A percentile compares a stretch with the other conserved stretches of the same genome.
Conservation (phyloP, 2,113 vertebrate genomes). For the Callipepla squamata region DNA sequence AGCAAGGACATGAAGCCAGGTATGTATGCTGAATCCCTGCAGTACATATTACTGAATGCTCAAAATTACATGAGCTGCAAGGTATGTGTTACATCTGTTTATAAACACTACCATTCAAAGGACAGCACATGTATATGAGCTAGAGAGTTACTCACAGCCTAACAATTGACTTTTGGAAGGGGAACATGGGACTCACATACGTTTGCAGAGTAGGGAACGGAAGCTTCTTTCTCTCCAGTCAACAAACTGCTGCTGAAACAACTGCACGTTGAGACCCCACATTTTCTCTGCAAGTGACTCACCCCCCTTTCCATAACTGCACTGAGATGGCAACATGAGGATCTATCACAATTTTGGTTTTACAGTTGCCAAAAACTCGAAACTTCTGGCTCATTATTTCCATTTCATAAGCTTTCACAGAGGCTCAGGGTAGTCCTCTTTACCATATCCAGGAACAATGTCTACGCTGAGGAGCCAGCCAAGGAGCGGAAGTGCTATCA, state of each 20-base stretch:
- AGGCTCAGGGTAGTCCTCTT: neutral
- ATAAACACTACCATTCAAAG: neutral
- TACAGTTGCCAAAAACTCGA: neutral
- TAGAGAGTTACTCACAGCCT: neutral
- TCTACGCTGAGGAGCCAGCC: neutral
- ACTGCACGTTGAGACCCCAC: neutral
- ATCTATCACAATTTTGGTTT: neutral
- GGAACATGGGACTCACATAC: neutral
- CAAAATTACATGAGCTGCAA: neutral
- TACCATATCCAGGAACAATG: neutral
- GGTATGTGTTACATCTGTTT: neutral
- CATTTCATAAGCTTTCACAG: neutral
- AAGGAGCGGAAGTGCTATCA: neutral
- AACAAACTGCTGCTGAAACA: neutral
- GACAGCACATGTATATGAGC: neutral
- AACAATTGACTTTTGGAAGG: neutral
- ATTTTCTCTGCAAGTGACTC: rapidly evolving
- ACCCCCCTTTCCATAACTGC: neutral
- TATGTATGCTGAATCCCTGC: neutral
- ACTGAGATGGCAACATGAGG: neutral
- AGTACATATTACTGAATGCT: neutral
- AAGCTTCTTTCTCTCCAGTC: neutral
- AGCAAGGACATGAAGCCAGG: neutral
- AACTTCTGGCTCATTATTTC: neutral
- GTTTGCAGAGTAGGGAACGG: rapidly evolving